Conservation (phyloP, 1,140 invertebrate genomes). For the Samia ricini region DNA sequence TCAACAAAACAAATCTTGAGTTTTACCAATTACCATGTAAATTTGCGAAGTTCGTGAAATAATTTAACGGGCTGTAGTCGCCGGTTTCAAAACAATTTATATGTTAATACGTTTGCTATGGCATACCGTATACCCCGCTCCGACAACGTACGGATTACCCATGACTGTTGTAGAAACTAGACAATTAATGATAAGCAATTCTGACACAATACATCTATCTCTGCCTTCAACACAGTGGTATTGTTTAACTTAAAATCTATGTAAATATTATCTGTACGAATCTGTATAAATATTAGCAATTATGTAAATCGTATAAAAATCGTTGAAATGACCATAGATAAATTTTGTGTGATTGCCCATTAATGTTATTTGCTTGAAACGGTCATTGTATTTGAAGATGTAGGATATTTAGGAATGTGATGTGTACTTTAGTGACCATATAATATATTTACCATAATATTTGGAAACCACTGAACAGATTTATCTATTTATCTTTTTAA, state of each 20-base stretch:
- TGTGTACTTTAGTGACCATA: too few species aligned
- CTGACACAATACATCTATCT: not conserved
- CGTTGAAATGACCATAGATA: too few species aligned
- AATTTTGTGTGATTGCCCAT: too few species aligned
- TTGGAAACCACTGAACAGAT: too few species aligned
- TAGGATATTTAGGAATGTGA: too few species aligned
- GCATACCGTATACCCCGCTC: conserved; percentile 46
- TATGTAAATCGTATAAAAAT: too few species aligned
- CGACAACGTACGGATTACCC: conserved; percentile 27
- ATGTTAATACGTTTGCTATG: conserved; percentile 69
- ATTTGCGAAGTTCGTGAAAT: conserved; percentile 74
- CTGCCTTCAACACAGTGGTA: not conserved
- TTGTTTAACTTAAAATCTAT: not conserved
- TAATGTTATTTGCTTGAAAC: too few species aligned
- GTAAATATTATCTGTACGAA: not conserved
- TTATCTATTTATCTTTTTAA: too few species aligned
- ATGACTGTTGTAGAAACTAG: conserved; percentile 9
- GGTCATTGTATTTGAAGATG: too few species aligned
- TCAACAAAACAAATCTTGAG: conserved; percentile 68
- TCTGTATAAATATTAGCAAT: too few species aligned
- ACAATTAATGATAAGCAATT: conserved; percentile 5
- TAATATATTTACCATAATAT: too few species aligned
- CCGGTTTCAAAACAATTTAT: conserved; percentile 74
- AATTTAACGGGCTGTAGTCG: conserved; percentile 71
- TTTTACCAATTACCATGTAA: conserved; percentile 76